Percentiles rank a stretch among this genome's conserved stretches.
Evolutionary conservation across 2,113 vertebrate genomes (phyloP).

Genomic region (Ivindomyrus marchei): DNA sequence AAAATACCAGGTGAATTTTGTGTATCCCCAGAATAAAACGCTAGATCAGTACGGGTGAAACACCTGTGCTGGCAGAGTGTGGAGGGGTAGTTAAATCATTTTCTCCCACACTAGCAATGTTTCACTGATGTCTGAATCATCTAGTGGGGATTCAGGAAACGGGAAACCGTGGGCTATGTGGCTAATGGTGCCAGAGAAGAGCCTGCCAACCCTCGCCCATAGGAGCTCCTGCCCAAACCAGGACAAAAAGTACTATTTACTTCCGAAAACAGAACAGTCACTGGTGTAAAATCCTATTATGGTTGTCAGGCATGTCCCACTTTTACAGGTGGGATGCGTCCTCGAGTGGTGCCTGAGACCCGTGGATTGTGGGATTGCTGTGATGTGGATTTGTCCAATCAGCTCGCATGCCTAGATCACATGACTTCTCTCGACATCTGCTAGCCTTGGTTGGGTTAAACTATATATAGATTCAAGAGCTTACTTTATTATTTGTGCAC

Average conservation of each 20-base stretch:
- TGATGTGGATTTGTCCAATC: not conserved
- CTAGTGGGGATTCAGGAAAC: not conserved
- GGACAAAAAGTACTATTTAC: not conserved
- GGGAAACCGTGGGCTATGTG: not conserved
- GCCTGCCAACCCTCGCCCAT: not conserved
- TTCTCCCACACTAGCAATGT: not conserved
- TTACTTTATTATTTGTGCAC: not conserved
- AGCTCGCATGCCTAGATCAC: not conserved
- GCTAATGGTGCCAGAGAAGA: not conserved
- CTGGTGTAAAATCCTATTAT: not conserved
- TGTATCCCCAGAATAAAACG: not conserved
- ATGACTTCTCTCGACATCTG: not conserved
- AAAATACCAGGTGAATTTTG: not conserved
- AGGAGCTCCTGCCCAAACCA: not conserved
- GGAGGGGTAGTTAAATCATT: not conserved
- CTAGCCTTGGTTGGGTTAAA: not conserved
- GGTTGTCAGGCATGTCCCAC: not conserved
- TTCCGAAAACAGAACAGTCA: not conserved
- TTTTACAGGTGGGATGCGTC: not conserved
- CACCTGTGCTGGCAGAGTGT: not conserved
- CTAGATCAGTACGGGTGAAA: not conserved
- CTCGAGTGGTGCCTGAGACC: not conserved
- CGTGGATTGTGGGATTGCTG: not conserved
- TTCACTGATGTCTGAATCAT: not conserved
- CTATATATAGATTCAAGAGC: not conserved